Evolutionary conservation across 1,140 invertebrate species (phyloP), one percentile per base, ranked within the genome.

Genomic region (Ectropis grisescens): DNA sequence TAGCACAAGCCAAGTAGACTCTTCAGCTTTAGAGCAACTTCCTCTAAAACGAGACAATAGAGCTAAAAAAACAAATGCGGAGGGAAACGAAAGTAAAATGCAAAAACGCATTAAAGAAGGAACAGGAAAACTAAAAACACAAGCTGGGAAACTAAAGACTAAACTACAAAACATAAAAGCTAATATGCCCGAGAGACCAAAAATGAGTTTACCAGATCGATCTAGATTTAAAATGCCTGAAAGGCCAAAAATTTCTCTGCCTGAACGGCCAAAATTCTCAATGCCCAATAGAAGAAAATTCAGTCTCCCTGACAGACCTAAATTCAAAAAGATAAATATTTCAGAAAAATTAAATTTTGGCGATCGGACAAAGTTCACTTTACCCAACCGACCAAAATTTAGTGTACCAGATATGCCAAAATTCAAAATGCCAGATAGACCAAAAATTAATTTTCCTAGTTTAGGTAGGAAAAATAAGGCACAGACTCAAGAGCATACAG

Each of bases 1-100:
- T 34, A 88, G 87, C 47, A 88, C 87, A 23, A 89, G 86, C 65
- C 87, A 90, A 79, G 84, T 89, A 33, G 88, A 90, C 62, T 86
- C 87, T 11, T 85, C 85, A 25, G 84, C 82, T 15, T 74, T 89
- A 29, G 88, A 89, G 60, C 85, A 89, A 40, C 62, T 88, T 37
- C 87, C 88, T 0, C 64, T 87, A 7, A 85, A 85, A 46, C 82
- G 84, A 38, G 87, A 85, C 31, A 86, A 82, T 47, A 72, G 86
- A 28, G 82, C 76, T 22, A 86, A 85, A 66, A n/a, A n/a, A n/a
- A n/a, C n/a, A n/a, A 78, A 64, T 44, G 41, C 61, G 5, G 82
- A 84, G 35, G 52, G 33, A 11, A 43, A 37, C 29, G 70, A 81
- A 23, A 74, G 48, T 35, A 83, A 76, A 50, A 55, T 85, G 26